Evolutionary conservation across 2,888 invertebrate genomes (phyloP).

Genomic region (Acanthosepion pharaonis): DNA sequence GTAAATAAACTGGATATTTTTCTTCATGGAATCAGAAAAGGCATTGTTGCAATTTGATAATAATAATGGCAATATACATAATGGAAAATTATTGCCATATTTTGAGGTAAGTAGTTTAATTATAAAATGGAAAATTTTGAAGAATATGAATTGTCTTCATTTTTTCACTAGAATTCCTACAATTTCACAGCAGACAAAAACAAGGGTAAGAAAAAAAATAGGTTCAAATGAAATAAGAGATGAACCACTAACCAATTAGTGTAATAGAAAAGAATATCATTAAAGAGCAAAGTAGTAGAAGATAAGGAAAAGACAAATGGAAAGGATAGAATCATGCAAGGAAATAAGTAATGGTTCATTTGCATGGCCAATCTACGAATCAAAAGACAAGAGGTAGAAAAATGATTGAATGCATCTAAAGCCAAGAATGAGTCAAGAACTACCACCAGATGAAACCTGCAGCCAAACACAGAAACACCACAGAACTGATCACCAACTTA

Average conservation of each 20-base stretch:
- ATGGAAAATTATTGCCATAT: not conserved
- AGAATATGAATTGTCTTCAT: conserved; percentile 16
- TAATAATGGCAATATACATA: not conserved
- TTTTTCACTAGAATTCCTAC: not conserved
- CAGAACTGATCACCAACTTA: conserved; percentile 45
- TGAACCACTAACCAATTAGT: conserved; percentile 14
- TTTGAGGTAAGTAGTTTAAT: not conserved
- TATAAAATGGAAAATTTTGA: not conserved
- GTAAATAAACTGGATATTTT: not conserved
- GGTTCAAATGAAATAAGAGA: not conserved
- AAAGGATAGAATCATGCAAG: conserved; percentile 9
- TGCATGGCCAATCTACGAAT: conserved; percentile 37
- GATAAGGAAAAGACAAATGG: not conserved
- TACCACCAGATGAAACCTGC: conserved; percentile 40
- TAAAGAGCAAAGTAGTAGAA: not conserved
- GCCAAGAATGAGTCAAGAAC: conserved; percentile 35
- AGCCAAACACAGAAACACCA: conserved; percentile 36
- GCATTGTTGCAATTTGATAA: not conserved
- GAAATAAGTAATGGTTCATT: not conserved
- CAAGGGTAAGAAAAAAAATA: not conserved
- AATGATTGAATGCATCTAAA: conserved; percentile 37
- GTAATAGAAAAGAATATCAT: not conserved
- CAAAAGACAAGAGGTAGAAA: conserved; percentile 34
- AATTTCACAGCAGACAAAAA: conserved; percentile 22
- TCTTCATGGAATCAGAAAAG: not conserved